Base-by-base conservation (phyloP, 2,113 vertebrate species). In the Cyprinus carpio region DNA sequence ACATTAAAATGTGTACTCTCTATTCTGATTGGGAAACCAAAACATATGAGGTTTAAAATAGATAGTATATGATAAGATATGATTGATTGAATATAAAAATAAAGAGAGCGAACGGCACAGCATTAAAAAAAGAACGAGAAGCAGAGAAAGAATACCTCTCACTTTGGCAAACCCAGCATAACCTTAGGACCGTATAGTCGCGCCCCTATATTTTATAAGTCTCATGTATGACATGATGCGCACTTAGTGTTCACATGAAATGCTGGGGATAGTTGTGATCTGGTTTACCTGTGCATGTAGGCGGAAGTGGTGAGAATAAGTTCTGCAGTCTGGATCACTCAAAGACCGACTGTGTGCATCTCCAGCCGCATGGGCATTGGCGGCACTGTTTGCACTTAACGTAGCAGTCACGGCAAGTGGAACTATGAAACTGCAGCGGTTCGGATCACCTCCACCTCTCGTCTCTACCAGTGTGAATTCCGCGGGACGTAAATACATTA, bases 321-420 rank as follows among this genome's bases (percentile, higher is more conserved):
- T 83, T 56, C 29, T 40, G 62, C 46, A 83, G 86, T 34, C 58
- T 74, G 87, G 89, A 96, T 99, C 98, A n/a, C n/a, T n/a, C n/a
- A n/a, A n/a, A n/a, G n/a, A 99, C 94, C 98, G 98, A 90, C 98
- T 0, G 97, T 99, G 88, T 99, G 97, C 91, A 98, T 95, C 92
- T 99, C 98, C n/a, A n/a, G n/a, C n/a, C n/a, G n/a, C n/a, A n/a
- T n/a, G 84, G 97, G 96, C 88, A 96, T 95, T 97, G 97, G 89
- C 96, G 98, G 94, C 98, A 99, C 95, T 99, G 97, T 92, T 97
- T 98, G 94, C 98, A 99, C 90, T 98, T 99, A 92, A 99, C 98
- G 0, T 98, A 99, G 90, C 98, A 99, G 94, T n/a, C 98, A 99
- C n/a, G n/a, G n/a, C 98, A 98, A 99, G 94, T 99, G 98, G 94